Percentiles rank a stretch among this genome's conserved stretches.
phyloP scores from a whole-genome alignment of 2,797 vertebrate genomes.

The Lithobates sylvaticus region DNA sequence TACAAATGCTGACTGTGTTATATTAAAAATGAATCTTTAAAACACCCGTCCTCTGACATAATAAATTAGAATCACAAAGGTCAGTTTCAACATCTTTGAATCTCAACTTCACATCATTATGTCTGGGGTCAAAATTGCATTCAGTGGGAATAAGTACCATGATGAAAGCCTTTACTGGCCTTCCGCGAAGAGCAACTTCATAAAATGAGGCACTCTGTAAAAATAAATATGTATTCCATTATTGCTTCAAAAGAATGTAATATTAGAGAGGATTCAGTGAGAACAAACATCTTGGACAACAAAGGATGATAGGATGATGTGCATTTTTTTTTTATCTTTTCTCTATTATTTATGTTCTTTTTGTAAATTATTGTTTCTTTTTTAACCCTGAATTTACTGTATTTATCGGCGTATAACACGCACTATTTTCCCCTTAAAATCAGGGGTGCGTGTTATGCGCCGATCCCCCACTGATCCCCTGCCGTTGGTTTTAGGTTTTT shows the following conservation, averaged over 20 bases:
- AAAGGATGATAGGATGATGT: not conserved
- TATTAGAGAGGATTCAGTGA: not conserved
- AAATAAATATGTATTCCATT: conserved; percentile 3
- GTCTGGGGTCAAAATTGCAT: conserved; percentile 26
- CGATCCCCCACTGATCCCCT: too few relatives aligned
- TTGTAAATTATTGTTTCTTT: too few relatives aligned
- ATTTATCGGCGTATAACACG: too few relatives aligned
- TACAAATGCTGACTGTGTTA: not conserved
- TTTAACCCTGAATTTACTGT: too few relatives aligned
- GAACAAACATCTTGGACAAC: not conserved
- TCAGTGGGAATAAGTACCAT: conserved; percentile 11
- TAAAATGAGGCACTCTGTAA: conserved; percentile 7
- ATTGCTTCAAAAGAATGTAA: not conserved
- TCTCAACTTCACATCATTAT: conserved; percentile 39
- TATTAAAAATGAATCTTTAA: conserved; percentile 4
- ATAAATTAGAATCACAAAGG: conserved; percentile 41
- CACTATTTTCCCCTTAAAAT: too few relatives aligned
- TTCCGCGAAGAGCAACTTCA: conserved; percentile 8
- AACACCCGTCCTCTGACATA: conserved; percentile 10
- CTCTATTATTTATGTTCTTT: not conserved
- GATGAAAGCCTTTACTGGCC: conserved; percentile 9
- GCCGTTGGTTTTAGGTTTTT: too few relatives aligned
- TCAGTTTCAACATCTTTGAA: conserved; percentile 34
- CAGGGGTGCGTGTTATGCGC: too few relatives aligned
- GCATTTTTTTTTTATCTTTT: not conserved